Percentiles rank a stretch among this genome's conserved stretches.
phyloP scores from a whole-genome alignment of 2,113 vertebrate species.

The Oxygymnocypris stewartii region DNA sequence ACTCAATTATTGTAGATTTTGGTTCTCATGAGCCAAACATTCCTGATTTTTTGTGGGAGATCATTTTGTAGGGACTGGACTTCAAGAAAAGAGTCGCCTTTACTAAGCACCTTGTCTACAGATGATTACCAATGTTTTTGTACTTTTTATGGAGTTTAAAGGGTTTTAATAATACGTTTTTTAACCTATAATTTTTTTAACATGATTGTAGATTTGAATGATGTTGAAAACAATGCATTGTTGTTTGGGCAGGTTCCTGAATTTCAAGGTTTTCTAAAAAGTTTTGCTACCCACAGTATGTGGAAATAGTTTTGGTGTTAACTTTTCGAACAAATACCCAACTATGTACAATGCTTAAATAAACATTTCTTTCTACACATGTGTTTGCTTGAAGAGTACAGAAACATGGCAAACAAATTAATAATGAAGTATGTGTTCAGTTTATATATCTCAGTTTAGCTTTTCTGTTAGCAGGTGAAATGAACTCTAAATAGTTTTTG shows the following conservation, averaged over 20 bases:
- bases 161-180: too few species aligned
- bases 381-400: too few species aligned
- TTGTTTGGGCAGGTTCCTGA: neutral
- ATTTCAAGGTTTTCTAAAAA: neutral
- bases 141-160: neutral
- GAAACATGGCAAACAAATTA: too few species aligned
- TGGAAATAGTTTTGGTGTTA: neutral
- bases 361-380: too few species aligned
- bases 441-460: neutral
- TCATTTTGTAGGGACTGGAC: neutral
- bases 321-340: neutral
- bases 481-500: too few species aligned
- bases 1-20: neutral
- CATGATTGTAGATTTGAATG: neutral
- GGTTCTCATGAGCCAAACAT: conserved; percentile 36
- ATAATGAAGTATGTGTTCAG: too few species aligned
- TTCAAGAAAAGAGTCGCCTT: neutral
- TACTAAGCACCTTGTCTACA: neutral
- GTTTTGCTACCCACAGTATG: neutral
- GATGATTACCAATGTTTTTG: neutral
- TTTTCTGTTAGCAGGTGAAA: neutral
- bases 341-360: neutral
- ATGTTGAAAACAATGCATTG: neutral
- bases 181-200: too few species aligned
- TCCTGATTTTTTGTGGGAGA: conserved; percentile 45